These are phyloP conservation scores for Eospalax fontanierii DNA, from an alignment of 2,797 vertebrate genomes.

Conservation along the genomic window DNA sequence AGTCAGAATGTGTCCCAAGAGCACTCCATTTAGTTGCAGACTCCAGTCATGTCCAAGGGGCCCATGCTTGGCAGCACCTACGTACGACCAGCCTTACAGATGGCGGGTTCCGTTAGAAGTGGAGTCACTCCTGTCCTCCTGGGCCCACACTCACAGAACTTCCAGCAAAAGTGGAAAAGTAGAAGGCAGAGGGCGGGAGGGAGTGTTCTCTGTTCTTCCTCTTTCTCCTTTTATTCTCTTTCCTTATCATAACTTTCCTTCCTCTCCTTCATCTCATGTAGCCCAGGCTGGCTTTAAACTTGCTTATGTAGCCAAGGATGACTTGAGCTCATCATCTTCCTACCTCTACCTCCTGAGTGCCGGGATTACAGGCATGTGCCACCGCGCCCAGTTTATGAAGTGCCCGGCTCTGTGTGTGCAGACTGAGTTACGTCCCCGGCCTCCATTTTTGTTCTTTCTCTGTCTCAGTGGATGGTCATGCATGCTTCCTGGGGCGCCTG, in stretches of 20 bases:
- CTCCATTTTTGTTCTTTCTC: background rate
- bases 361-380: background rate
- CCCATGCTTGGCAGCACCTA: rapidly evolving
- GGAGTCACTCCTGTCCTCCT: too few species aligned
- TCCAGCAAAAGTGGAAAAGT: background rate
- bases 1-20: background rate
- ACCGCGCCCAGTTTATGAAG: background rate
- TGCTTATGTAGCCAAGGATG: background rate
- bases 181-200: background rate
- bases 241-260: background rate
- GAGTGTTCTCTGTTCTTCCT: background rate
- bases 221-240: too few species aligned
- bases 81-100: rapidly evolving
- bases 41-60: background rate
- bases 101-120: rapidly evolving
- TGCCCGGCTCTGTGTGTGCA: background rate
- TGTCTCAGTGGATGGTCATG: background rate
- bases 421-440: background rate
- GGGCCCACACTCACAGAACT: background rate
- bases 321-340: background rate
- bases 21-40: background rate
- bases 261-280: background rate
- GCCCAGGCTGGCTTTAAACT: background rate
- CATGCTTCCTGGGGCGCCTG: background rate
- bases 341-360: background rate